Conservation (phyloP, 2,113 vertebrate species). For the Sylvietta virens region DNA sequence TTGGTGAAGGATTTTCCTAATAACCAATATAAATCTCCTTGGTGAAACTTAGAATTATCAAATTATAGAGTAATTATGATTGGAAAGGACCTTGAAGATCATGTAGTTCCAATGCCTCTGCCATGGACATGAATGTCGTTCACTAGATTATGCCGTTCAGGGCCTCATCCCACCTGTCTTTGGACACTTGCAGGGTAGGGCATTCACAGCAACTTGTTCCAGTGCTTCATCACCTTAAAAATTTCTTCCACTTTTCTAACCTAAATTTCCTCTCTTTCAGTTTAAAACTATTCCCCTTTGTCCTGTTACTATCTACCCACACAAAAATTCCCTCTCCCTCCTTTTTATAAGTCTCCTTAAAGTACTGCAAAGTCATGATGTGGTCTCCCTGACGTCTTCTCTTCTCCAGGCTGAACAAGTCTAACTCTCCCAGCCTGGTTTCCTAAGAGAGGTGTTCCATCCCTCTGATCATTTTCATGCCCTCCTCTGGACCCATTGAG, state of each 20-base stretch:
- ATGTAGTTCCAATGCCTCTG: background rate
- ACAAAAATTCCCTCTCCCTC: background rate
- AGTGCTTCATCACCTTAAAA: background rate
- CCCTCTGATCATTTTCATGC: background rate
- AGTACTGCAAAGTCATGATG: background rate
- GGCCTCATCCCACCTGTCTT: background rate
- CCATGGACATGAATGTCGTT: background rate
- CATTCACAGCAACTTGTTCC: background rate
- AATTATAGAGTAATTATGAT: background rate
- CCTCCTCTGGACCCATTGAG: background rate
- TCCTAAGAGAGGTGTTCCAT: background rate
- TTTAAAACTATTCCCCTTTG: background rate
- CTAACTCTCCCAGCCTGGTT: background rate
- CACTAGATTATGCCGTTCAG: background rate
- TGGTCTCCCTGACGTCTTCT: background rate
- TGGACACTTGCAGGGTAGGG: background rate
- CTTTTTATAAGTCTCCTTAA: background rate
- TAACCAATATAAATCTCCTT: background rate
- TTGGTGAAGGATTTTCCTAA: background rate
- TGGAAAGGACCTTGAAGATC: background rate
- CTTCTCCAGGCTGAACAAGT: background rate
- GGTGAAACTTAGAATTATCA: background rate
- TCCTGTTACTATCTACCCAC: background rate
- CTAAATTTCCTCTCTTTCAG: background rate
- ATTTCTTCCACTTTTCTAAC: background rate